phyloP scores from a whole-genome alignment of 2,797 vertebrate genomes.

The Sebastes cheni region DNA sequence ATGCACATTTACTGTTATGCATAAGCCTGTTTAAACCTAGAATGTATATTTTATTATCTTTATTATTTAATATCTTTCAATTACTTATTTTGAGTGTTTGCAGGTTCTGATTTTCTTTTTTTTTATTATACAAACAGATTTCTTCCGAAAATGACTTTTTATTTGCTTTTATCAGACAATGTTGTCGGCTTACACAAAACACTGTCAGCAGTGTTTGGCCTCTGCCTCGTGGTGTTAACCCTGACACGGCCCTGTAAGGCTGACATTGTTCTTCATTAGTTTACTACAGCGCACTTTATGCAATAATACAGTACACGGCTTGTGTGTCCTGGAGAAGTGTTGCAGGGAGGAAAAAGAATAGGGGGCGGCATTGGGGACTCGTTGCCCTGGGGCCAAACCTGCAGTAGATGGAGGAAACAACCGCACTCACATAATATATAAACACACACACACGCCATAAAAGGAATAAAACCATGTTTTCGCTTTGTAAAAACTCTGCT shows the following conservation, averaged over 20 bases:
- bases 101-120: not conserved
- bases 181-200: not conserved
- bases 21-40: not conserved
- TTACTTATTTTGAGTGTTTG: not conserved
- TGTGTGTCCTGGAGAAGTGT: slow-evolving; percentile 8
- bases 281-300: not conserved
- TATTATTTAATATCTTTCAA: not conserved
- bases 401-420: slow-evolving; percentile 32
- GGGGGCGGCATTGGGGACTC: slow-evolving; percentile 3
- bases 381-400: slow-evolving; percentile 34
- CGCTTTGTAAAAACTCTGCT: slow-evolving; percentile 43
- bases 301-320: not conserved
- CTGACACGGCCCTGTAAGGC: not conserved
- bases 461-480: slow-evolving; percentile 53
- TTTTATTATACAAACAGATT: not conserved
- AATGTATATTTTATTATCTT: not conserved
- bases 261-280: not conserved
- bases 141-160: not conserved
- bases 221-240: not conserved
- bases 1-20: not conserved
- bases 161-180: not conserved
- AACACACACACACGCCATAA: slow-evolving; percentile 43
- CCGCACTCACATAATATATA: not conserved
- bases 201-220: not conserved
- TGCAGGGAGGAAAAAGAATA: not conserved